phyloP scores from a whole-genome alignment of 2,797 vertebrate genomes.

The Heliangelus exortis region DNA sequence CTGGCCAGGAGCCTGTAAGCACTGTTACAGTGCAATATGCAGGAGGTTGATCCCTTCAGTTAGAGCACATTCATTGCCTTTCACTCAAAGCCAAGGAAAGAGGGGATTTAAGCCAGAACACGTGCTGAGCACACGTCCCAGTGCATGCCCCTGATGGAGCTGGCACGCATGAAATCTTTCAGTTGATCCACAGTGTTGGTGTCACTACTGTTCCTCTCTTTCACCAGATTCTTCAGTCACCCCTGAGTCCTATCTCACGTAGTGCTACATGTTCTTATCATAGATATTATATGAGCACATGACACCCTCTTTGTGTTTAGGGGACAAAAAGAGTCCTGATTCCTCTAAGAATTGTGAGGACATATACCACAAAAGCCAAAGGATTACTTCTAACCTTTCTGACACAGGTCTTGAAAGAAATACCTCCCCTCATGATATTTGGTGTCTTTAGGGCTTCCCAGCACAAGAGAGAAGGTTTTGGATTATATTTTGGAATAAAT shows the following conservation, averaged over 20 bases:
- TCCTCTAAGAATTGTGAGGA: not conserved
- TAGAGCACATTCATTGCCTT: accelerated
- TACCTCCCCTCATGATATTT: not conserved
- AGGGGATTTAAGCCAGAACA: not conserved
- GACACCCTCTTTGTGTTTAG: not conserved
- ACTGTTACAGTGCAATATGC: not conserved
- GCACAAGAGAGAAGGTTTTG: not conserved
- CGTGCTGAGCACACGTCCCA: not conserved
- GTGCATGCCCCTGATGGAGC: not conserved
- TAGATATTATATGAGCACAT: not conserved
- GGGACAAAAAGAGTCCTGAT: not conserved
- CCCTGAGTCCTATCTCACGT: not conserved
- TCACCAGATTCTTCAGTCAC: not conserved
- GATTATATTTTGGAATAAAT: not conserved
- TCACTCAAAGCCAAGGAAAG: not conserved
- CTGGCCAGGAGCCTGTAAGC: not conserved
- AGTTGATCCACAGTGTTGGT: not conserved
- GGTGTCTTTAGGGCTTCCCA: not conserved
- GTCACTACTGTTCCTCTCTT: not conserved
- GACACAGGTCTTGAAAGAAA: not conserved
- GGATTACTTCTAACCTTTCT: not conserved
- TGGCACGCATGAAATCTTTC: not conserved
- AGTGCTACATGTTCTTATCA: not conserved
- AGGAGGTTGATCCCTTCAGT: not conserved
- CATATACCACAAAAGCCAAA: not conserved